Conservation (phyloP, 2,113 vertebrate genomes). For the Arizona elegans region DNA sequence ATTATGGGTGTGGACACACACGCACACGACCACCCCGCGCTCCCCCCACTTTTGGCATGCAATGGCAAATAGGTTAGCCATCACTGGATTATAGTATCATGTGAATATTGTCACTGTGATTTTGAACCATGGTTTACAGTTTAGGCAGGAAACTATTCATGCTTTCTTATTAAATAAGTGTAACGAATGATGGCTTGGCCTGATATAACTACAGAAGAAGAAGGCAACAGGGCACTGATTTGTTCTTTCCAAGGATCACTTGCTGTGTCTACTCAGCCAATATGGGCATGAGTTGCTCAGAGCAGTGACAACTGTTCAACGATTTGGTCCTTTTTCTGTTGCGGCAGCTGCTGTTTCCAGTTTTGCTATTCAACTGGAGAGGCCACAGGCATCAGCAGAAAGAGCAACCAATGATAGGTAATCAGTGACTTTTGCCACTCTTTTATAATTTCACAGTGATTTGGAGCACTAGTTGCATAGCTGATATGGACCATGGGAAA, state of each 20-base stretch:
- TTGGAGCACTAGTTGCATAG: background rate
- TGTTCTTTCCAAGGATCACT: background rate
- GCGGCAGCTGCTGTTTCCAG: background rate
- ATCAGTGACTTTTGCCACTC: background rate
- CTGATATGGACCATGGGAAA: background rate
- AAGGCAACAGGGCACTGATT: background rate
- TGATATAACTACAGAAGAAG: background rate
- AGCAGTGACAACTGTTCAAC: background rate
- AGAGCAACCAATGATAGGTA: no score
- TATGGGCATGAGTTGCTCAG: background rate
- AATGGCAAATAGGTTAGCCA: no score
- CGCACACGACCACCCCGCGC: no score
- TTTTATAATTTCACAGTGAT: background rate
- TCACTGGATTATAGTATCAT: background rate
- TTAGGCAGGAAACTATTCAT: background rate
- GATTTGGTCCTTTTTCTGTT: background rate
- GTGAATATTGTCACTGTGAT: background rate
- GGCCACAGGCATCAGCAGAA: background rate
- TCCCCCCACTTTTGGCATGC: no score
- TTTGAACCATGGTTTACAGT: background rate
- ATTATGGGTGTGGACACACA: no score
- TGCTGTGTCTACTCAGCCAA: background rate
- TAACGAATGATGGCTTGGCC: background rate
- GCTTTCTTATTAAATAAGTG: background rate
- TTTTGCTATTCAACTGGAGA: background rate